phyloP scores from a whole-genome alignment of 2,797 vertebrate species.

The Propithecus perrieri region DNA sequence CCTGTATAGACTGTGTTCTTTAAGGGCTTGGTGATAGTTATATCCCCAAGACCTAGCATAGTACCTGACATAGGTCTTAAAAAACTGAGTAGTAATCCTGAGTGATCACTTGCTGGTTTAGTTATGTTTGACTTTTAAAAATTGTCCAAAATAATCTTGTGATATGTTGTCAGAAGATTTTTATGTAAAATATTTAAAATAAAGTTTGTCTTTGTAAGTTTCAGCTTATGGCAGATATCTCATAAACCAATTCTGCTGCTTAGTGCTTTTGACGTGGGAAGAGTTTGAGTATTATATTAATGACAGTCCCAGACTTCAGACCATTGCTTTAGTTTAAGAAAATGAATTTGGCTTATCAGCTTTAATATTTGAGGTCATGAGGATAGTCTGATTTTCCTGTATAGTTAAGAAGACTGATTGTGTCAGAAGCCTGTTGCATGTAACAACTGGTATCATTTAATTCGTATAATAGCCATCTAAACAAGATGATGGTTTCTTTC shows the following conservation, averaged over 20 bases:
- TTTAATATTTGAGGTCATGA: constrained; percentile 19
- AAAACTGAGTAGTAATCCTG: not conserved
- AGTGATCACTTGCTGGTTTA: constrained; percentile 32
- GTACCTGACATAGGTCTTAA: not conserved
- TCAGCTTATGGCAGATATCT: not conserved
- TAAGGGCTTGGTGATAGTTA: not conserved
- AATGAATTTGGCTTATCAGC: not conserved
- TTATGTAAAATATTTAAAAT: constrained; percentile 45
- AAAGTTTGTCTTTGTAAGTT: constrained; percentile 31
- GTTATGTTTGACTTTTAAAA: constrained; percentile 28
- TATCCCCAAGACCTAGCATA: not conserved
- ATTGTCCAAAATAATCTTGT: constrained; percentile 15
- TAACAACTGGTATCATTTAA: not conserved
- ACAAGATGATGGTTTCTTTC: not conserved
- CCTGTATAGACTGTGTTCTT: not conserved
- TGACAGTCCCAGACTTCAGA: not conserved
- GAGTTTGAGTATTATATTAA: not conserved
- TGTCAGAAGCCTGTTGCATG: constrained; percentile 3
- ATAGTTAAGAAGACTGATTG: not conserved
- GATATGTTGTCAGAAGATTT: constrained; percentile 45
- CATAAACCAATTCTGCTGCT: not conserved
- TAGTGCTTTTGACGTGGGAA: constrained; percentile 6
- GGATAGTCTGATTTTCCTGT: constrained; percentile 13
- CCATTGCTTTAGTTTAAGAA: constrained; percentile 29
- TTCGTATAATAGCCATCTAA: not conserved